Percentiles rank a stretch among this genome's conserved stretches.
phyloP scores from a whole-genome alignment of 2,113 vertebrate genomes.

The Agelaius tricolor region DNA sequence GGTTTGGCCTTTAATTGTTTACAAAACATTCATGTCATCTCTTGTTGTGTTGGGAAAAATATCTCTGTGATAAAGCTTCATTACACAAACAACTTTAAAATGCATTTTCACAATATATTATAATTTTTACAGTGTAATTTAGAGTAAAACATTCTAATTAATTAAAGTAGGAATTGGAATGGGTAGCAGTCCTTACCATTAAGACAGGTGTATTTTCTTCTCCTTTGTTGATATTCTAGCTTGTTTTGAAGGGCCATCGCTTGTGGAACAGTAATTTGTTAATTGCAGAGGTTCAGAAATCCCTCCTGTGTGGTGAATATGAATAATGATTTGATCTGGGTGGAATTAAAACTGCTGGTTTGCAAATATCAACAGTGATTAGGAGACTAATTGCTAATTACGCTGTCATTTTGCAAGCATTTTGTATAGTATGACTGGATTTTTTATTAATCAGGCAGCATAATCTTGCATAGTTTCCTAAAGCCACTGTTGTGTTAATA shows the following conservation, averaged over 20 bases:
- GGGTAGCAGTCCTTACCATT: not conserved
- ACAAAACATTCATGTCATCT: not conserved
- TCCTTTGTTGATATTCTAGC: not conserved
- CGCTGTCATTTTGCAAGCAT: not conserved
- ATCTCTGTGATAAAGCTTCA: not conserved
- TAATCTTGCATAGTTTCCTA: not conserved
- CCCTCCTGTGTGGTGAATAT: not conserved
- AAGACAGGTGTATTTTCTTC: not conserved
- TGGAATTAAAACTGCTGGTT: not conserved
- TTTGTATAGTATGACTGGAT: not conserved
- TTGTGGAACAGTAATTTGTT: not conserved
- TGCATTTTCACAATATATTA: not conserved
- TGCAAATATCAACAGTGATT: constrained; percentile 1
- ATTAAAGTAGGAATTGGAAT: not conserved
- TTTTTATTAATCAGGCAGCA: not conserved
- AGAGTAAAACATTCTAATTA: not conserved
- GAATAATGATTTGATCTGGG: not conserved
- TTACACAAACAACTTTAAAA: not conserved
- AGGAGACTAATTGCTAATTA: constrained; percentile 6
- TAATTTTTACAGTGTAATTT: not conserved
- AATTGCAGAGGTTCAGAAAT: not conserved
- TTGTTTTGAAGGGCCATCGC: not conserved
- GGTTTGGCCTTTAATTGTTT: not conserved
- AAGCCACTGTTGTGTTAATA: not conserved
- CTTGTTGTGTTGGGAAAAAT: not conserved